Evolutionary conservation across 2,113 vertebrate genomes (phyloP), one percentile per base, ranked within the genome.

Genomic region (Hiodon alosoides): DNA sequence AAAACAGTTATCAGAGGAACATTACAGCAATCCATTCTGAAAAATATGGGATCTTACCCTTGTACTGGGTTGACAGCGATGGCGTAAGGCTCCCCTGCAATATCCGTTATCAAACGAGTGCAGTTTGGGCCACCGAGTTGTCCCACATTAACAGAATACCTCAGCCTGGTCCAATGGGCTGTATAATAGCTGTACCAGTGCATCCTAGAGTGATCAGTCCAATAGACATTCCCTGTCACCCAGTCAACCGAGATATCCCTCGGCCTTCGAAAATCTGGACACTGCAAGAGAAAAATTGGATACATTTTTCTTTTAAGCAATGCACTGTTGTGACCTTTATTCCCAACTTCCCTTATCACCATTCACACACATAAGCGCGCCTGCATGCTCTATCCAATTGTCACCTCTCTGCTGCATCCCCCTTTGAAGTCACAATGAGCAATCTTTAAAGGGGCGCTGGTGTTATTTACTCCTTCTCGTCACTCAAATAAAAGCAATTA

Each of bases 121-220:
- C 96, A 99, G 83, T 98, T 98, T 1, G 94, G 94, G 72, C 95
- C 96, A 16, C 91, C 95, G 71, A 99, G 87, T 79, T 98, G 96
- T 0, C 96, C 96, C 60, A 98, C 97, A 0, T 99, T 98, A 86
- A 99, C 93, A 74, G 96, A 98, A 73, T 98, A 98, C 81, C 97
- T 93, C 84, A 98, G 89, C 78, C 96, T 97, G 53, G 97, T 97
- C 97, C 97, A 98, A 77, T 98, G 97, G 14, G 96, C 95, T n/a
- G 97, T 98, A 77, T 98, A 98, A 86, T 98, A 98, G 88, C 95
- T 98, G 86, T 98, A 98, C 97, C 97, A 98, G 72, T 98, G 97
- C 97, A 98, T 98, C 81, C 96, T 91, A 50, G 96, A 99, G 79
- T 98, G 96, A 85, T 99, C 97, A 0, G 97, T 98, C 97, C 97